These are phyloP conservation scores for Temnothorax ravouxi DNA, from an alignment of 2,888 invertebrate species.

Conservation along the genomic window DNA sequence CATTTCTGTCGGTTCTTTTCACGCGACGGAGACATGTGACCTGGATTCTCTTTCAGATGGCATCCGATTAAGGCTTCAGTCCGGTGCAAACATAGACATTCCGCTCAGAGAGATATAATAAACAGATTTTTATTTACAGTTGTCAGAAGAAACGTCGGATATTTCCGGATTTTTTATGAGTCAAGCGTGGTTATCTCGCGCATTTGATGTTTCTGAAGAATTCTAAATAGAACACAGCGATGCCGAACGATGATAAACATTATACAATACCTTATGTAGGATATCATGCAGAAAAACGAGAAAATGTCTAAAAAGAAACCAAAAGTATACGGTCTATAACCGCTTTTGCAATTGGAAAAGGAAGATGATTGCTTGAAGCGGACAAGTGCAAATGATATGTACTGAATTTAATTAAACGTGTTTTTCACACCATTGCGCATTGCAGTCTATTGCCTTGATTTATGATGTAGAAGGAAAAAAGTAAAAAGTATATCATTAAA, in stretches of 20 bases:
- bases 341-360: slow-evolving; percentile 8
- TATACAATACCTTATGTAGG: background rate
- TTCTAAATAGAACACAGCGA: background rate
- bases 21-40: background rate
- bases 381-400: slow-evolving; percentile 13
- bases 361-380: slow-evolving; percentile 6
- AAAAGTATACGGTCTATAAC: background rate
- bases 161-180: background rate
- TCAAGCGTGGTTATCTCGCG: background rate
- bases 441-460: background rate
- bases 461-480: background rate
- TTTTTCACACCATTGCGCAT: background rate
- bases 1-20: slow-evolving; percentile 38
- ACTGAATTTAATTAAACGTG: slow-evolving; percentile 27
- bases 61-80: background rate
- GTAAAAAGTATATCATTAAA: background rate
- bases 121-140: background rate
- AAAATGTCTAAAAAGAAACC: background rate
- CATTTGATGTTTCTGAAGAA: background rate
- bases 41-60: background rate
- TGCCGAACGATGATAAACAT: slow-evolving; percentile 15
- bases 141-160: background rate
- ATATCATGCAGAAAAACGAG: background rate
- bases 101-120: background rate
- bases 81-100: background rate